A percentile compares a stretch with the other conserved stretches of the same genome.
Evolutionary conservation across 2,888 invertebrate species (phyloP).

Genomic region (Ditylenchus weischeri): DNA sequence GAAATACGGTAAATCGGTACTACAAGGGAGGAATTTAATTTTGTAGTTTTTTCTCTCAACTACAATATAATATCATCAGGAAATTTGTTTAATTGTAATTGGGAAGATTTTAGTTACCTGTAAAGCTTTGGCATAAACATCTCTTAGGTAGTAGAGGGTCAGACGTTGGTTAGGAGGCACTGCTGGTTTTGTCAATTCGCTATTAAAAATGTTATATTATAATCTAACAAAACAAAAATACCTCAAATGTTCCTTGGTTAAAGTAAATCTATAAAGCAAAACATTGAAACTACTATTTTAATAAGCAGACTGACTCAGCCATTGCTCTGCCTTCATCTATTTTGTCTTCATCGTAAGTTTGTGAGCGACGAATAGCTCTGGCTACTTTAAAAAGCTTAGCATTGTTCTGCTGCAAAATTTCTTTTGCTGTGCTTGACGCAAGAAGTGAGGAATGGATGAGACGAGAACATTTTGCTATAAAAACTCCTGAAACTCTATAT

Average conservation of each 20-base stretch:
- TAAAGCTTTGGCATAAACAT: constrained; percentile 27
- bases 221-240: constrained; percentile 5
- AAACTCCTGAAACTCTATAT: no score
- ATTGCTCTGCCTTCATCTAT: constrained; percentile 29
- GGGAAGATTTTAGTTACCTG: constrained; percentile 1
- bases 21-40: no score
- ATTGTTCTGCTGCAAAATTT: no score
- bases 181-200: constrained; percentile 11
- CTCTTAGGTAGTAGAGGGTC: constrained; percentile 22
- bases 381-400: constrained; percentile 23
- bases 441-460: no score
- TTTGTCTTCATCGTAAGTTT: constrained; percentile 29
- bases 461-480: no score
- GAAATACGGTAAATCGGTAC: no score
- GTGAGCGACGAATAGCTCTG: constrained; percentile 20
- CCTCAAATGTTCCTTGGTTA: constrained; percentile 23
- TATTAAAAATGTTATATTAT: neutral
- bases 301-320: neutral
- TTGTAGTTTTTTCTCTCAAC: no score
- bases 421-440: no score
- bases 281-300: no score
- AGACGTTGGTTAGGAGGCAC: neutral
- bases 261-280: constrained; percentile 16
- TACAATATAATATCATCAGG: no score
- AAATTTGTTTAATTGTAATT: no score